Evolutionary conservation across 2,797 vertebrate genomes (phyloP).

Genomic region (Mormyrops boulengeri): DNA sequence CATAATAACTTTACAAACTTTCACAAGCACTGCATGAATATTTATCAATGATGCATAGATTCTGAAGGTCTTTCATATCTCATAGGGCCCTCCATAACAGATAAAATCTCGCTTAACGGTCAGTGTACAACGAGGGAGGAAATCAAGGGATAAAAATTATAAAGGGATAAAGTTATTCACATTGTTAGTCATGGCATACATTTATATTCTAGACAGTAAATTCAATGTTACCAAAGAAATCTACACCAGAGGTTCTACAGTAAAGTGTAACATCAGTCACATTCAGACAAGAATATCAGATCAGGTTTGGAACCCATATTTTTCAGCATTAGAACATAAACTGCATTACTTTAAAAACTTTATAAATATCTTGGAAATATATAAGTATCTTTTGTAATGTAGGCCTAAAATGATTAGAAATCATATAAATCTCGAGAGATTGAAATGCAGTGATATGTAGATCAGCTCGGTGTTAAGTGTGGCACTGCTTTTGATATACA

Average conservation of each 20-base stretch:
- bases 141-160: not conserved
- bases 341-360: not conserved
- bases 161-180: not conserved
- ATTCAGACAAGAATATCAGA: conserved; percentile 27
- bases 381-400: not conserved
- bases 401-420: not conserved
- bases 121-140: not conserved
- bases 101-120: not conserved
- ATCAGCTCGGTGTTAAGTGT: conserved; percentile 53
- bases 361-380: not conserved
- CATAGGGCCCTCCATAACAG: not conserved
- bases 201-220: not conserved
- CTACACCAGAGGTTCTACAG: not conserved
- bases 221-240: not conserved
- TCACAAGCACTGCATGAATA: not conserved
- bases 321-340: not conserved
- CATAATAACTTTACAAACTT: not conserved
- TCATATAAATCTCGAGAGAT: not conserved
- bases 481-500: conserved; percentile 33
- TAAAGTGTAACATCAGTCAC: conserved; percentile 11
- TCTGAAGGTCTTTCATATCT: not conserved
- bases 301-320: conserved; percentile 25
- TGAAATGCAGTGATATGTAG: not conserved
- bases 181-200: not conserved
- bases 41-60: not conserved